Evolutionary conservation across 2,113 vertebrate species (phyloP), one percentile per base, ranked within the genome.

Genomic region (Tichodroma muraria): DNA sequence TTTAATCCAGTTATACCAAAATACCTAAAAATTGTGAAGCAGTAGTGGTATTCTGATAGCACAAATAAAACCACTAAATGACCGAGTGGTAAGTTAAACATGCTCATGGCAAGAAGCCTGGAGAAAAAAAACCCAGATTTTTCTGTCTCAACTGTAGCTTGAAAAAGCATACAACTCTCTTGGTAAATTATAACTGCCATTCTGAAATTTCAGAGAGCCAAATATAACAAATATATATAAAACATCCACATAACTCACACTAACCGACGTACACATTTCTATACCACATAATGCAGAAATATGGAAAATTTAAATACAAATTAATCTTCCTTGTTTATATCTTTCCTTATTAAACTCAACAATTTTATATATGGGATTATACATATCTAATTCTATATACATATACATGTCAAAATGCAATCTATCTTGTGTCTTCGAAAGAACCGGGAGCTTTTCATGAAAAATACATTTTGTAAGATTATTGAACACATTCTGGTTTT

Each of bases 381-480:
- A 85, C 10, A 35, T 35, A 82, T 19, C 31, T 21, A 80, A 25
- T 77, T 42, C 12, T 15, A 42, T 42, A 42, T 45, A 8, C 44
- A 88, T 61, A 82, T 17, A 82, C 9, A 33, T 35, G 85, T 19
- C 31, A 23, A 80, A 25, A 45, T 77, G 63, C 59, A 82, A 69
- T 59, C 24, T 27, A 50, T 56, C 35, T 91, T 68, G 31, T 2
- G 1, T 15, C 28, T 65, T 53, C 61, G 24, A 79, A 89, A 65
- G 56, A 70, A 90, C 9, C 0, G 0, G 5, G 25, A 80, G 12
- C 20, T 73, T 80, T 70, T 35, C 0, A 44, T 11, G 10, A 86
- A 33, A 80, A 80, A 71, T 9, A 20, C 11, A 47, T 88, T 82
- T 66, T 54, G 7, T 25, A 90, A 72, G 40, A 33, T 30, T 47